Conservation (phyloP, 2,113 vertebrate species). For the Dermatemys mawii region DNA sequence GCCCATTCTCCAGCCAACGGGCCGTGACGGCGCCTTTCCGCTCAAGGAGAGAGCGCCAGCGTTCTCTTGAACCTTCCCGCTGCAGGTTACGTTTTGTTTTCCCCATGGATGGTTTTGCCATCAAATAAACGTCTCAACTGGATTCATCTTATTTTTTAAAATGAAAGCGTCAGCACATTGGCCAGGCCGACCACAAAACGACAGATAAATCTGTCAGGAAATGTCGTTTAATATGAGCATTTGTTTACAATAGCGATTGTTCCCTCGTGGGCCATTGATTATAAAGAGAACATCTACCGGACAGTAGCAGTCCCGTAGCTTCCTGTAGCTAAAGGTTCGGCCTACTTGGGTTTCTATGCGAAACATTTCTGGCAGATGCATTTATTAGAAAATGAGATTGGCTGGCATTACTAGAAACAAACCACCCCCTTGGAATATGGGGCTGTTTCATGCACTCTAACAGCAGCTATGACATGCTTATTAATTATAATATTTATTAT, state of each 20-base stretch:
- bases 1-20: not conserved
- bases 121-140: not conserved
- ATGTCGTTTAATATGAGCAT: rapidly evolving
- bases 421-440: not conserved
- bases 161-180: not conserved
- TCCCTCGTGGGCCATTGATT: not conserved
- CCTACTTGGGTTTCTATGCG: not conserved
- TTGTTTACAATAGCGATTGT: not conserved
- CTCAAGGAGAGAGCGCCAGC: not conserved
- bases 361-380: not conserved
- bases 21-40: not conserved
- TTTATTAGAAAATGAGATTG: not conserved
- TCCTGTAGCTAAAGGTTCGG: not conserved
- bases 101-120: not conserved
- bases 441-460: not conserved
- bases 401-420: not conserved
- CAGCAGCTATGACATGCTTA: not conserved
- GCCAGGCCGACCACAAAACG: not conserved
- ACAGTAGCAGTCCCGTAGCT: not conserved
- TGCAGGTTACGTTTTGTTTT: rapidly evolving
- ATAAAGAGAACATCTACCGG: not conserved
- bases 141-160: not conserved
- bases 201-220: not conserved
- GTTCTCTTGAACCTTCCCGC: not conserved
- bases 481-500: too few relatives aligned